phyloP scores from a whole-genome alignment of 1,140 invertebrate genomes.

The Sycophila sp. region DNA sequence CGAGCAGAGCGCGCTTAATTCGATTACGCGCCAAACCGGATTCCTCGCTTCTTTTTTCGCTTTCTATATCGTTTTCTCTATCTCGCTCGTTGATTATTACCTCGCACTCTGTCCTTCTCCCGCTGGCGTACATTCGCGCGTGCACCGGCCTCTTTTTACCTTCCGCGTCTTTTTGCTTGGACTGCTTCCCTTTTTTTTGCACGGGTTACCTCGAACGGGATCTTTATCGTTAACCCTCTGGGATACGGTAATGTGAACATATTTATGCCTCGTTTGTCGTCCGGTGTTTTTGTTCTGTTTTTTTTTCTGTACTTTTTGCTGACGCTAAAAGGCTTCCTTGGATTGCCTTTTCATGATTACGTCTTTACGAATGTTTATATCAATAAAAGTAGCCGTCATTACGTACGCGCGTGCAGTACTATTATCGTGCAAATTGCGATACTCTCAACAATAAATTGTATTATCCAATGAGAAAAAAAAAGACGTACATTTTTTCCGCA shows the following conservation, averaged over 20 bases:
- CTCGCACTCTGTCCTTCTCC: neutral
- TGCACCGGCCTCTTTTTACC: neutral
- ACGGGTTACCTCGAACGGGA: neutral
- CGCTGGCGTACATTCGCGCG: too few relatives aligned
- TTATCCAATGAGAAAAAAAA: too few relatives aligned
- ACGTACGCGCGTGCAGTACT: too few relatives aligned
- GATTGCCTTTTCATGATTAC: too few relatives aligned
- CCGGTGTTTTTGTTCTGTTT: too few relatives aligned
- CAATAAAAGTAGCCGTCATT: too few relatives aligned
- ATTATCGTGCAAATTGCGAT: too few relatives aligned
- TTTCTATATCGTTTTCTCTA: slow-evolving; percentile 41
- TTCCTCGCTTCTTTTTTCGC: slow-evolving; percentile 43
- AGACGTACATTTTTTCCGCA: too few relatives aligned
- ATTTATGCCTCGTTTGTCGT: neutral
- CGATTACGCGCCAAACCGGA: slow-evolving; percentile 48
- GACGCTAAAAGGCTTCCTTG: too few relatives aligned
- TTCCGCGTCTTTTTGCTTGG: neutral
- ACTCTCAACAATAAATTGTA: too few relatives aligned
- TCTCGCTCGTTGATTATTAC: slow-evolving; percentile 24
- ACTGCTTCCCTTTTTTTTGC: neutral
- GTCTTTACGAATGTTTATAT: too few relatives aligned
- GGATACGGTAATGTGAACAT: neutral
- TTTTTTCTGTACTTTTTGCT: too few relatives aligned
- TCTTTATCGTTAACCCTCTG: neutral
- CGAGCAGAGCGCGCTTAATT: slow-evolving; percentile 43